Evolutionary conservation across 2,113 vertebrate species (phyloP), one percentile per base, ranked within the genome.

Genomic region (Cercocebus atys): DNA sequence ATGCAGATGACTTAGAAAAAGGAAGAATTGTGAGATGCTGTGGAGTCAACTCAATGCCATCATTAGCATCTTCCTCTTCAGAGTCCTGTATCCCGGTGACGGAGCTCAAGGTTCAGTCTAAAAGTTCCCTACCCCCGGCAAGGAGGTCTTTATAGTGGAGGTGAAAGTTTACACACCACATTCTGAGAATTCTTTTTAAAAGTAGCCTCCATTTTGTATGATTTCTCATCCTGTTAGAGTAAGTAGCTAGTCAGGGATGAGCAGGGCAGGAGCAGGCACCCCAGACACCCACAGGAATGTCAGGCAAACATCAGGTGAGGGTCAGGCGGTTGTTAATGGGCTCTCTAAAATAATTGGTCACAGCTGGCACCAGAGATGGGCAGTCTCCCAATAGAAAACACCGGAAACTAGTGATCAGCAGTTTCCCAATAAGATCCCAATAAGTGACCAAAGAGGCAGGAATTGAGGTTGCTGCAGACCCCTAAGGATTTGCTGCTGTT

Each of bases 401-500:
- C 27, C 61, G 6, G 61, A 64, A 64, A 64, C 61, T 30, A 12
- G 5, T 30, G 27, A 14, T 30, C 61, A 64, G 61, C 61, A 64
- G 27, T 64, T 32, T 32, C 61, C 61, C 61, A 32, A 32, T 64
- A 64, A 64, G 27, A 13, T 30, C 61, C 6, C 61, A 32, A 18
- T 55, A 55, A 55, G 52, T 55, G 52, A 55, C 18, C 18, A 55
- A 55, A 64, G 61, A 64, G 12, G 61, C 27, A 64, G 14, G 61
- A 30, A 64, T 14, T 30, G 12, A 12, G 2, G 27, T 64, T 32
- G 12, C 27, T 14, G 61, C 61, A 32, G 61, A 32, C 27, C 27
- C 12, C 27, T 30, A 30, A 2, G 0, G 61, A 64, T 30, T 64
- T 64, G 12, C 61, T 64, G 61, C 27, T 0, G 0, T 5, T 30